Percentiles rank a stretch among this genome's conserved stretches.
Evolutionary conservation across 2,113 vertebrate species (phyloP).

Genomic region (Oplegnathus fasciatus): DNA sequence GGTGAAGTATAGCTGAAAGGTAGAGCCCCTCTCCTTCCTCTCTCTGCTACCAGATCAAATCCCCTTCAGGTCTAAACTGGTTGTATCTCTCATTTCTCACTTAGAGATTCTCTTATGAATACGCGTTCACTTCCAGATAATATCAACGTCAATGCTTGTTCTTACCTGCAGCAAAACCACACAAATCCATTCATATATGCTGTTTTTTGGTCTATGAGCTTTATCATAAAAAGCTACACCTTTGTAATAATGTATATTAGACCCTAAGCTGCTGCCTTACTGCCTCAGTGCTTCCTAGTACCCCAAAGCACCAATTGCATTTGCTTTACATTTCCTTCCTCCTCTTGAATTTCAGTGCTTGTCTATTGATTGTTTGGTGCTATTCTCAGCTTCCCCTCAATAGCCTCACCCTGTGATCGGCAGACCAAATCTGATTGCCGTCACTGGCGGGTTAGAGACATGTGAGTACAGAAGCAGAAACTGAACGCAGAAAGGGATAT

Average conservation of each 20-base stretch:
- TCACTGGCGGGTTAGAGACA: conserved; percentile 18
- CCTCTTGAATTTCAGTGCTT: conserved; percentile 24
- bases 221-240: conserved; percentile 6
- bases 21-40: conserved; percentile 12
- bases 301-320: conserved; percentile 27
- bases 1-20: conserved; percentile 59
- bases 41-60: conserved; percentile 33
- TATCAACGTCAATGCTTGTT: conserved; percentile 51
- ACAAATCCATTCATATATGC: conserved; percentile 21
- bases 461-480: not conserved
- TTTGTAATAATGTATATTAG: conserved; percentile 27
- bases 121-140: conserved; percentile 25
- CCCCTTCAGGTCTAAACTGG: conserved; percentile 29
- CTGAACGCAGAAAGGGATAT: not conserved
- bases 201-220: not conserved
- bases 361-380: conserved; percentile 32
- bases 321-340: conserved; percentile 39
- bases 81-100: conserved; percentile 8
- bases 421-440: conserved; percentile 11
- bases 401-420: conserved; percentile 22
- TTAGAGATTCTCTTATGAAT: conserved; percentile 36
- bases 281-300: conserved; percentile 3
- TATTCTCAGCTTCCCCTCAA: conserved; percentile 48
- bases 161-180: conserved; percentile 50
- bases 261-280: not conserved